Percentiles rank a stretch among this genome's conserved stretches.
Conservation (phyloP, 2,113 vertebrate species). For the Plestiodon gilberti region DNA sequence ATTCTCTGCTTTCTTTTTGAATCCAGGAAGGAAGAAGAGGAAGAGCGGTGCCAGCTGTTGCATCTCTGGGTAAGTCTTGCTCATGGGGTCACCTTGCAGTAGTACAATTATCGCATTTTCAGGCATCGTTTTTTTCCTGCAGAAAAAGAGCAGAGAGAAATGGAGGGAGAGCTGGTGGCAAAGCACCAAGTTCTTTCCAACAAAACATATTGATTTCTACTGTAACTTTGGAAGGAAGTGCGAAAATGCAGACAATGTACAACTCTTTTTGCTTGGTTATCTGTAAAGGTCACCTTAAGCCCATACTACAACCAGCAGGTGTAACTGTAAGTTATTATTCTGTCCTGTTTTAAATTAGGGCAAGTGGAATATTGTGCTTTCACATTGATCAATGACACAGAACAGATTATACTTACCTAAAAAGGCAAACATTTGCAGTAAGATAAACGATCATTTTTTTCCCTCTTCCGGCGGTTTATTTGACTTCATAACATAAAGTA, state of each 20-base stretch:
- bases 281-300: slow-evolving; percentile 26
- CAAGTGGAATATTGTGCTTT: not conserved
- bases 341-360: slow-evolving; percentile 18
- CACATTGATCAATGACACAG: slow-evolving; percentile 25
- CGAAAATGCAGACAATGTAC: slow-evolving; percentile 26
- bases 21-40: too few species aligned
- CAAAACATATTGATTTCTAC: not conserved
- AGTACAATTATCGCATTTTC: not conserved
- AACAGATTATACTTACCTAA: slow-evolving; percentile 28
- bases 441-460: slow-evolving; percentile 8
- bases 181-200: too few species aligned
- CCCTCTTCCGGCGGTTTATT: slow-evolving; percentile 10
- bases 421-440: slow-evolving; percentile 15
- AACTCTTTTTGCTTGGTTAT: slow-evolving; percentile 21
- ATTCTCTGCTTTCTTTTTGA: too few species aligned
- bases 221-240: not conserved
- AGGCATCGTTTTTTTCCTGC: too few species aligned
- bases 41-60: too few species aligned
- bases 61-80: too few species aligned
- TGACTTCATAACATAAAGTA: slow-evolving; percentile 30
- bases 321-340: slow-evolving; percentile 26
- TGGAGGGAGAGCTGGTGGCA: not conserved
- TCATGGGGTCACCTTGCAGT: not conserved
- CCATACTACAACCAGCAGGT: not conserved
- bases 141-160: not conserved